These are phyloP conservation scores for Falco biarmicus DNA, from an alignment of 2,797 vertebrate species.

Conservation along the genomic window DNA sequence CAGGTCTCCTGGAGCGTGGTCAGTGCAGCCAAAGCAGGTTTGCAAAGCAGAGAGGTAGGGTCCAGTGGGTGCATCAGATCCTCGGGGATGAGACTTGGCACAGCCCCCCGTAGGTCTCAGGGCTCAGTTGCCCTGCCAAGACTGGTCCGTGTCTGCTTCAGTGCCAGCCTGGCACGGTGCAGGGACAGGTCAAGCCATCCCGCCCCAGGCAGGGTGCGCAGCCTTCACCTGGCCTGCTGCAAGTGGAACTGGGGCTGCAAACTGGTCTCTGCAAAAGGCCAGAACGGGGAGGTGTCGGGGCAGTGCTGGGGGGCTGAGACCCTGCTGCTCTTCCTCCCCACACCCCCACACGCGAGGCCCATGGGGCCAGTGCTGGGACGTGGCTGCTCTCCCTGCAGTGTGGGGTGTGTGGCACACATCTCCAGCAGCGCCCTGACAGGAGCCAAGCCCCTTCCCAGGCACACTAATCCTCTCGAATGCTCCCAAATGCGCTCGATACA, in stretches of 20 bases:
- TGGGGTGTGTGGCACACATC: background rate
- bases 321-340: background rate
- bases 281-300: background rate
- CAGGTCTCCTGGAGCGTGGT: background rate
- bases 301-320: fast-evolving
- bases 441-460: background rate
- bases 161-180: background rate
- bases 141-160: background rate
- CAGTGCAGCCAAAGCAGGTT: background rate
- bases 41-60: background rate
- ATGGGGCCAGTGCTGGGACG: fast-evolving
- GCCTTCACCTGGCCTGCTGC: fast-evolving
- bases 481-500: background rate
- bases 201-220: background rate
- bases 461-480: background rate
- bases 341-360: fast-evolving
- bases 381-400: fast-evolving
- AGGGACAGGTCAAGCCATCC: background rate
- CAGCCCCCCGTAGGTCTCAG: background rate
- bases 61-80: background rate
- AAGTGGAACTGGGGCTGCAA: fast-evolving
- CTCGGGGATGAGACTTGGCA: background rate
- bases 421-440: background rate
- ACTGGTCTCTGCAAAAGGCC: background rate
- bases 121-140: background rate